A percentile compares a stretch with the other conserved stretches of the same genome.
phyloP scores from a whole-genome alignment of 2,888 invertebrate genomes.

The Mamestra brassicae region DNA sequence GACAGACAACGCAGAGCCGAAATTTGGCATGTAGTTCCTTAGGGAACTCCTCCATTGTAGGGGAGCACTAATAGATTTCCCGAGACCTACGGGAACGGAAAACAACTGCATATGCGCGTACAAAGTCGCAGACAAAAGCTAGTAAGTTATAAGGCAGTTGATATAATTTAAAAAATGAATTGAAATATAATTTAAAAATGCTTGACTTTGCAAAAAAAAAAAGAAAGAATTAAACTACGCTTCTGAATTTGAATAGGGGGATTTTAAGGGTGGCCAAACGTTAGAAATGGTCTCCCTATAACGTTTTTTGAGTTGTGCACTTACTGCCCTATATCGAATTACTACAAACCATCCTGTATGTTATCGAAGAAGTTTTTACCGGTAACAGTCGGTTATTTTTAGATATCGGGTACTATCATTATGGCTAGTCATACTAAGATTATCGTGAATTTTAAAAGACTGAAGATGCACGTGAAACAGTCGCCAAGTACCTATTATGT shows the following conservation, averaged over 20 bases:
- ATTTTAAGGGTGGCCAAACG: not conserved
- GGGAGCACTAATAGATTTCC: no score
- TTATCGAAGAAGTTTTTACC: not conserved
- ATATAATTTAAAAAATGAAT: no score
- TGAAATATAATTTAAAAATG: not conserved
- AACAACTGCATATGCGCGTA: no score
- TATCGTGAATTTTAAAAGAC: constrained; percentile 10
- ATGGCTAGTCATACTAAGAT: not conserved
- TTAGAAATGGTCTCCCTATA: not conserved
- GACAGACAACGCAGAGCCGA: no score
- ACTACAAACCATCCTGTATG: not conserved
- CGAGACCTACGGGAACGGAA: no score
- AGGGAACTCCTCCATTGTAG: no score
- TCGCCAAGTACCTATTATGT: constrained; percentile 11
- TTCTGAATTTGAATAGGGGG: not conserved
- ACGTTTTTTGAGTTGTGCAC: not conserved
- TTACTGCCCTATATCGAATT: not conserved
- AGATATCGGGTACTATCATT: not conserved
- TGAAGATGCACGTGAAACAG: constrained; percentile 26
- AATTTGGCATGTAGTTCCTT: no score
- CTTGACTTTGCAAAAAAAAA: not conserved
- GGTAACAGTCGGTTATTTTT: not conserved
- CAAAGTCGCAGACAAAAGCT: no score
- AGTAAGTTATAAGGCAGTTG: no score
- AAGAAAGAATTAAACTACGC: not conserved